These are phyloP conservation scores for Pyrgilauda ruficollis DNA, from an alignment of 2,113 vertebrate species.

Conservation along the genomic window DNA sequence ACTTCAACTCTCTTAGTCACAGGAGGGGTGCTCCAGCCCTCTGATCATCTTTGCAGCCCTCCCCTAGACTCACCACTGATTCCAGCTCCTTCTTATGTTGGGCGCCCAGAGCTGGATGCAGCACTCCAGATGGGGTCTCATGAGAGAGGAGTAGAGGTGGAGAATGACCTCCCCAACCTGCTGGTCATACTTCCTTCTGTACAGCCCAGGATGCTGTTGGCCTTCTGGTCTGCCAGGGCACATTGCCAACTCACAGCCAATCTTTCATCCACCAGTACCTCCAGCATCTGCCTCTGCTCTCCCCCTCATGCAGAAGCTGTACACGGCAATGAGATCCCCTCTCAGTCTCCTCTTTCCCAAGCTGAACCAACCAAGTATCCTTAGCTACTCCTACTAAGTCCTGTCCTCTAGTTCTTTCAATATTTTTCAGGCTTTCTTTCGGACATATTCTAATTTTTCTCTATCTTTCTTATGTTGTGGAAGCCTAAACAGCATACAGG, in stretches of 20 bases:
- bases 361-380: neutral
- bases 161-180: neutral
- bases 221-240: rapidly evolving
- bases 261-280: neutral
- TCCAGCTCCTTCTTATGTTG: neutral
- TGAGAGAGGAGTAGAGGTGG: neutral
- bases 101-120: neutral
- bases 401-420: neutral
- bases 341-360: neutral
- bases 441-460: neutral
- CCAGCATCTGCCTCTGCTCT: neutral
- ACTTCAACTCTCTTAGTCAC: neutral
- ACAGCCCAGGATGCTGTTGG: neutral
- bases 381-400: neutral
- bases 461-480: neutral
- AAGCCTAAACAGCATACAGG: neutral
- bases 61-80: neutral
- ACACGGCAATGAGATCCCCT: neutral
- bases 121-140: neutral
- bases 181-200: neutral
- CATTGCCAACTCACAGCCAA: neutral
- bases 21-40: neutral
- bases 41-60: neutral
- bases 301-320: neutral
- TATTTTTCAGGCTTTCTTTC: neutral